Evolutionary conservation across 2,113 vertebrate genomes (phyloP), one percentile per base, ranked within the genome.

Genomic region (Archocentrus centrarchus): DNA sequence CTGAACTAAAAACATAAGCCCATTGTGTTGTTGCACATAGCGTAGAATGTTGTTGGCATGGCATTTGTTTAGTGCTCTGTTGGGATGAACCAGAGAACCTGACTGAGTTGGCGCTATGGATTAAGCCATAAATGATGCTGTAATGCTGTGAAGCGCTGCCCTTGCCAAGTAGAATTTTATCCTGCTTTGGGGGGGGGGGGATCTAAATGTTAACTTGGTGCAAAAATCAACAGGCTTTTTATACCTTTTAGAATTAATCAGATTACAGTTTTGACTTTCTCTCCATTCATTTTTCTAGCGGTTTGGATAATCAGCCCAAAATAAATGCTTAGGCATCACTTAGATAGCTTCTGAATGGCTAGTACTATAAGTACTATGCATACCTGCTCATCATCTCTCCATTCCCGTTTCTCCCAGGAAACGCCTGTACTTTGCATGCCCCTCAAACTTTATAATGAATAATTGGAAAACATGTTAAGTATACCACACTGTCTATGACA

Each of bases 51-150:
- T 64, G 35, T 39, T 73, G 47, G 44, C 68, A 14, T n/a, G 47
- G 17, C 41, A 73, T 73, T 73, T 73, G 68, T 53, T 73, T 73
- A 73, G 68, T 32, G 68, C 68, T 73, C 47, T 53, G 44, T 3
- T 73, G 44, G 66, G 27, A 73, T 20, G 30, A 53, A 53, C 44
- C 6, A 70, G 24, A 53, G 66, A 70, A 9, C 24, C 20, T 20
- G 66, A 44, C 50, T 53, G 24, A 70, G 6, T 70, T 30, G 44
- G 24, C 18, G 24, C 66, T 53, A 17, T 53, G 66, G 17, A 53
- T 53, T 70, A 53, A 8, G 11, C 44, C 17, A 17, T 70, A 70
- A 70, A 70, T 53, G 41, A 70, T 32, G 17, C 9, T 11, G 44
- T 32, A 70, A 70, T 32, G 17, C 24, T 53, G 30, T 70, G 66